phyloP scores from a whole-genome alignment of 2,797 vertebrate genomes.

The Balearica regulorum region DNA sequence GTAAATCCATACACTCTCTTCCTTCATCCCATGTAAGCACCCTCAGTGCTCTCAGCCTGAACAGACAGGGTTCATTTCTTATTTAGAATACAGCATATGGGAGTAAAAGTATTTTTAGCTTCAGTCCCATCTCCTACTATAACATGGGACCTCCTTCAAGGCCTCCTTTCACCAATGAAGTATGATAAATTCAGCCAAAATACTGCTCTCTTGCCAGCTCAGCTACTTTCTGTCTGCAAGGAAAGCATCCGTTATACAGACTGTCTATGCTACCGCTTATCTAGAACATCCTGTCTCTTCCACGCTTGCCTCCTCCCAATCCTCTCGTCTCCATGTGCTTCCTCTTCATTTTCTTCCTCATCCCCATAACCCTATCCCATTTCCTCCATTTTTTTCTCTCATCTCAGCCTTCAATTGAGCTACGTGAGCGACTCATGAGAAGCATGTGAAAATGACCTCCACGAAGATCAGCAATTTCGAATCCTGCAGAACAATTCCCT shows the following conservation, averaged over 20 bases:
- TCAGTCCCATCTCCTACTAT: not conserved
- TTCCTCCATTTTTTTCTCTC: not conserved
- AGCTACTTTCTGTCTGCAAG: not conserved
- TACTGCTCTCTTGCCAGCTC: not conserved
- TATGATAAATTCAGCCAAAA: not conserved
- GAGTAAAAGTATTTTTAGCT: constrained; percentile 23
- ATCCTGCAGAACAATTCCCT: not conserved
- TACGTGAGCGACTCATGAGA: not conserved
- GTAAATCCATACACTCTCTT: not conserved
- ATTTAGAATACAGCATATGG: not conserved
- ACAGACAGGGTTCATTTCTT: not conserved
- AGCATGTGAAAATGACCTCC: not conserved
- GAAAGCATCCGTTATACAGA: not conserved
- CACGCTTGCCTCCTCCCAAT: not conserved
- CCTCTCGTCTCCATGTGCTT: not conserved
- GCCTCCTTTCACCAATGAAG: not conserved
- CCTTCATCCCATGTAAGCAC: not conserved
- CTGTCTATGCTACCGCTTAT: not conserved
- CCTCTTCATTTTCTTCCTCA: not conserved
- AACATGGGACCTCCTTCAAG: not conserved
- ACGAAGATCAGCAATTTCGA: not conserved
- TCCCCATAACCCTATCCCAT: not conserved
- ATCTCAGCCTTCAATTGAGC: not conserved
- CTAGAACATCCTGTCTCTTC: not conserved
- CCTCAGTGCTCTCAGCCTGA: not conserved